phyloP scores from a whole-genome alignment of 2,113 vertebrate species.

The Microcebus ravelobensis region DNA sequence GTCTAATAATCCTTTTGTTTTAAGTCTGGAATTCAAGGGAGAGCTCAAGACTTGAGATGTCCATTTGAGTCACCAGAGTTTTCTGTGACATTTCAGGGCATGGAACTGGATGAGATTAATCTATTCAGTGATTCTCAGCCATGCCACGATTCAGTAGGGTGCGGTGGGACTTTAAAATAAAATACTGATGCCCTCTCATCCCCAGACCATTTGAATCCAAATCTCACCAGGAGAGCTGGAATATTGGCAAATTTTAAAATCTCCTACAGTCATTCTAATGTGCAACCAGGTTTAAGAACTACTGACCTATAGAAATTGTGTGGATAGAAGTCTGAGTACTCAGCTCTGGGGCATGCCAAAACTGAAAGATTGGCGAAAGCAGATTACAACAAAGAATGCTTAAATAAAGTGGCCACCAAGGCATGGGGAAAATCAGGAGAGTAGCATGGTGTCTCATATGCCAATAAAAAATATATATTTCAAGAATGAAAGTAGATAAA shows the following conservation, averaged over 20 bases:
- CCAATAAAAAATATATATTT: conserved; percentile 30
- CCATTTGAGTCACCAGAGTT: not conserved
- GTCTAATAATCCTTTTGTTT: not conserved
- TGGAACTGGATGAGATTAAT: not conserved
- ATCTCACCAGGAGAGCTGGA: not conserved
- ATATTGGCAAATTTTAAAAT: not conserved
- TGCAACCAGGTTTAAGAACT: not conserved
- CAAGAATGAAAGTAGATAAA: not conserved
- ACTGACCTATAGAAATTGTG: not conserved
- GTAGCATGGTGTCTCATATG: not conserved
- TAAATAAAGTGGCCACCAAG: not conserved
- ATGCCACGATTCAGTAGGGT: not conserved
- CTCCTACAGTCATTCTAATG: not conserved
- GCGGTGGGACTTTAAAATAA: conserved; percentile 36
- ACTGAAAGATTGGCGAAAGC: not conserved
- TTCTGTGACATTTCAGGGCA: not conserved
- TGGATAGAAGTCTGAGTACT: not conserved
- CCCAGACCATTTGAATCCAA: not conserved
- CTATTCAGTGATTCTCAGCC: not conserved
- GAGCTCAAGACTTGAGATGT: not conserved
- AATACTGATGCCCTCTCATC: not conserved
- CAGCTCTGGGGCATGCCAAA: not conserved
- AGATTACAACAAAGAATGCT: not conserved
- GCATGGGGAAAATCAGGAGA: not conserved
- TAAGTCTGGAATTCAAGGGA: not conserved